Evolutionary conservation across 2,888 invertebrate species (phyloP).

Genomic region (Mythimna pallens): DNA sequence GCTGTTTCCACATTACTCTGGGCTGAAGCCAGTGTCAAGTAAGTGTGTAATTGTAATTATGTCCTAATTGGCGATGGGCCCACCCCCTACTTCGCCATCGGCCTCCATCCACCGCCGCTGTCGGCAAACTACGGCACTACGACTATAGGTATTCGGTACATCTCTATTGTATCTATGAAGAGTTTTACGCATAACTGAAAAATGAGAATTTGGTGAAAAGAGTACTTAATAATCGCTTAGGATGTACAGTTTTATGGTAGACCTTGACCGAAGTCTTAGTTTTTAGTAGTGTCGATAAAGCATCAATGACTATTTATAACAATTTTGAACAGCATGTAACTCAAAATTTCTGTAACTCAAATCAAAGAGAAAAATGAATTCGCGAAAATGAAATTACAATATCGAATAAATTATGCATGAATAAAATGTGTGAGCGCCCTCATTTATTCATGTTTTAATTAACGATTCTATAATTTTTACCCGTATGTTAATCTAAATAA

Average conservation of each 20-base stretch:
- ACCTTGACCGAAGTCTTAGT: no score
- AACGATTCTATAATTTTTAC: conserved; percentile 39
- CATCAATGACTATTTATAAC: not conserved
- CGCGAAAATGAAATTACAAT: conserved; percentile 29
- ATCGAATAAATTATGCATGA: conserved; percentile 40
- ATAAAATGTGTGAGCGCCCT: conserved; percentile 51
- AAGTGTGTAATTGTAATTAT: conserved; percentile 33
- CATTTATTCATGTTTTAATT: conserved; percentile 44
- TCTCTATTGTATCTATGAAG: conserved; percentile 4
- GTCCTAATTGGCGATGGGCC: conserved; percentile 42
- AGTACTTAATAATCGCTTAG: not conserved
- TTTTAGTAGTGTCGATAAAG: no score
- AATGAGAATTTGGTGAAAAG: not conserved
- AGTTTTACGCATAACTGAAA: not conserved
- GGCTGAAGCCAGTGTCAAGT: conserved; percentile 16
- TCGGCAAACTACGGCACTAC: conserved; percentile 16
- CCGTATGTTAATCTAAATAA: conserved; percentile 44
- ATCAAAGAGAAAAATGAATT: conserved; percentile 27
- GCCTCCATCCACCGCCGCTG: conserved; percentile 27
- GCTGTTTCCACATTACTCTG: not conserved
- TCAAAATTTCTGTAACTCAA: conserved; percentile 10
- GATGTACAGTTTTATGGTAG: no score
- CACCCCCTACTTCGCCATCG: conserved; percentile 28
- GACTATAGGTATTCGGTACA: conserved; percentile 24
- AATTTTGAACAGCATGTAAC: not conserved